These are phyloP conservation scores for Aplochiton taeniatus DNA, from an alignment of 2,797 vertebrate genomes.

Conservation along the genomic window DNA sequence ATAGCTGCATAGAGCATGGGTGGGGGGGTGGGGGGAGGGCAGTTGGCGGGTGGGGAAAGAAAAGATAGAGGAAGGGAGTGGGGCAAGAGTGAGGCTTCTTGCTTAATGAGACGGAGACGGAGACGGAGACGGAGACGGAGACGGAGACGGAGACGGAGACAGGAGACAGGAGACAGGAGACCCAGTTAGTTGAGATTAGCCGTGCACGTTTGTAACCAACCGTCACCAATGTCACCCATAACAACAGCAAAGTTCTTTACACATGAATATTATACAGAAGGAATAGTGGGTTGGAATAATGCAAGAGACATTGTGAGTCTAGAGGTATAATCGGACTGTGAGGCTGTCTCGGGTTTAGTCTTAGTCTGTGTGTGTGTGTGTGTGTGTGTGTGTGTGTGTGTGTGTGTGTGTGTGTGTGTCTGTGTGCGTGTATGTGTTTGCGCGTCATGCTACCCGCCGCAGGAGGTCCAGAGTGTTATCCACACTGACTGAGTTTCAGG, in stretches of 20 bases:
- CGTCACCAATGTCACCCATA: too few relatives aligned
- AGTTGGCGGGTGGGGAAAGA: neutral
- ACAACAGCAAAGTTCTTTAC: too few relatives aligned
- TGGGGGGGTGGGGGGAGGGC: neutral
- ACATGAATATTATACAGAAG: too few relatives aligned
- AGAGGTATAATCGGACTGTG: too few relatives aligned
- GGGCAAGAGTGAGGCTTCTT: too few relatives aligned
- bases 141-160: neutral
- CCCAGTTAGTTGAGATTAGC: too few relatives aligned
- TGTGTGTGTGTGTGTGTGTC: neutral
- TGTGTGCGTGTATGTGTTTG: conserved; percentile 7
- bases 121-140: neutral
- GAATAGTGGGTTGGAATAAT: too few relatives aligned
- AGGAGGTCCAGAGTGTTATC: conserved; percentile 19
- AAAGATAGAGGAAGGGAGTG: neutral
- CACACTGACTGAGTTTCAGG: neutral
- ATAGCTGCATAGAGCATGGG: neutral
- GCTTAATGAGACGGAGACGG: neutral
- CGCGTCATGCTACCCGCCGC: conserved; percentile 1
- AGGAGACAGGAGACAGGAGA: too few relatives aligned
- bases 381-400: neutral
- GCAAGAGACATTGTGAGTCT: too few relatives aligned
- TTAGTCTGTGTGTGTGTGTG: too few relatives aligned
- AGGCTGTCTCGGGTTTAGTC: too few relatives aligned
- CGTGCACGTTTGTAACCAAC: too few relatives aligned